These are phyloP conservation scores for Drosophila persimilis DNA, from an alignment of 1,140 invertebrate species.

Conservation along the genomic window DNA sequence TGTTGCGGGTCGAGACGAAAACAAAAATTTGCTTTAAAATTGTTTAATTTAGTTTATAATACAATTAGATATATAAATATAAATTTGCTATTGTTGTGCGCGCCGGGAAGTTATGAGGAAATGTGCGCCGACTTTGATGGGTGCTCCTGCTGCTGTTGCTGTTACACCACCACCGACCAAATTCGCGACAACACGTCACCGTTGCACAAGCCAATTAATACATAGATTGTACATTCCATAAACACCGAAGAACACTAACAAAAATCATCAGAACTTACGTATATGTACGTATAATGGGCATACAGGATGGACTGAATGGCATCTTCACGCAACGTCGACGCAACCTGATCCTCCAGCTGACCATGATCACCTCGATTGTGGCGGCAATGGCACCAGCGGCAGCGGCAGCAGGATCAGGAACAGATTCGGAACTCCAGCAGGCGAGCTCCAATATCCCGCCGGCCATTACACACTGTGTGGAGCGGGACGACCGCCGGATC, in stretches of 20 bases:
- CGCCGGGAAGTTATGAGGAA: constrained; percentile 60
- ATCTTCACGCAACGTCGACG: constrained; percentile 47
- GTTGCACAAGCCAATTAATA: constrained; percentile 59
- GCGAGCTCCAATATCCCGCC: constrained; percentile 18
- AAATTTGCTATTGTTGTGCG: constrained; percentile 20
- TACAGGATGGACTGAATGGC: constrained; percentile 64
- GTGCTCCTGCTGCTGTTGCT: constrained; percentile 60
- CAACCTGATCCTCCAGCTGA: constrained; percentile 58
- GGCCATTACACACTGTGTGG: constrained; percentile 65
- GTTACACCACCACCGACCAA: constrained; percentile 46
- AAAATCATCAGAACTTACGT: constrained; percentile 23
- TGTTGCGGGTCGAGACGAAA: constrained; percentile 37
- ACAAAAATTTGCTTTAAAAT: constrained; percentile 11
- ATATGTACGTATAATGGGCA: constrained; percentile 68
- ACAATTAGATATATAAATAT: constrained; percentile 12
- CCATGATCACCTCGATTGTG: constrained; percentile 69
- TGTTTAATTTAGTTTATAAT: constrained; percentile 5
- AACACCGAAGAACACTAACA: constrained; percentile 11
- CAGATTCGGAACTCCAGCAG: constrained; percentile 37
- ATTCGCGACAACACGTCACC: constrained; percentile 44
- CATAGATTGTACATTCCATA: constrained; percentile 43
- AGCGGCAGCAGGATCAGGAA: constrained; percentile 10
- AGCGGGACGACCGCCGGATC: constrained; percentile 65
- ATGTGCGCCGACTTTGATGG: constrained; percentile 65
- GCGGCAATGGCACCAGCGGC: constrained; percentile 44